Percentiles rank a stretch among this genome's conserved stretches.
These are phyloP conservation scores for Macrotrachela quadricornifera DNA, from an alignment of 1,140 invertebrate genomes.

Conservation along the genomic window DNA sequence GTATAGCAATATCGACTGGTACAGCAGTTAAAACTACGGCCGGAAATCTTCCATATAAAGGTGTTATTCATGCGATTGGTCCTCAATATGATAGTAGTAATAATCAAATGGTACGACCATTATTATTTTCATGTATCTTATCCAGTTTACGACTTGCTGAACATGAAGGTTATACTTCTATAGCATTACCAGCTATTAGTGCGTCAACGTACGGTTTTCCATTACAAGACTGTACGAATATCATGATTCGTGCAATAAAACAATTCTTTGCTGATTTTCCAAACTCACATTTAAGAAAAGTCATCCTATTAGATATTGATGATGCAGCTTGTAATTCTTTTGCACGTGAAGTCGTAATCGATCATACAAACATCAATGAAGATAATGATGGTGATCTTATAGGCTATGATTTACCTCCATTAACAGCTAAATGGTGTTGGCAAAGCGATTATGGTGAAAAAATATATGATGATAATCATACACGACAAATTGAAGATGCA, in stretches of 20 bases:
- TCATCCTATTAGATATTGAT: too few relatives aligned
- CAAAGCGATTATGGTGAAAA: too few relatives aligned
- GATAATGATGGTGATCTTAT: too few relatives aligned
- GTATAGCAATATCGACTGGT: constrained; percentile 43
- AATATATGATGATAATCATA: too few relatives aligned
- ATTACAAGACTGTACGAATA: neutral
- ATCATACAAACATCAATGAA: too few relatives aligned
- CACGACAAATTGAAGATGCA: too few relatives aligned
- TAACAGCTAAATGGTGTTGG: too few relatives aligned
- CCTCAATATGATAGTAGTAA: constrained; percentile 34
- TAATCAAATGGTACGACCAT: neutral
- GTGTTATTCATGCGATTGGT: constrained; percentile 70
- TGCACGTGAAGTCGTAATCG: too few relatives aligned
- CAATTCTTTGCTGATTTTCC: neutral
- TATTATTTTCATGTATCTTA: neutral
- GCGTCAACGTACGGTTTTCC: neutral
- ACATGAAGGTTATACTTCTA: neutral
- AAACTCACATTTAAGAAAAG: too few relatives aligned
- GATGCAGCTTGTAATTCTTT: too few relatives aligned
- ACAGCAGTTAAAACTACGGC: constrained; percentile 55
- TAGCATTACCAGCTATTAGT: constrained; percentile 1
- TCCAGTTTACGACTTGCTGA: neutral
- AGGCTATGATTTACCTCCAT: too few relatives aligned
- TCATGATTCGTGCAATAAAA: neutral
- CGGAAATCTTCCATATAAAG: constrained; percentile 54